Evolutionary conservation across 2,113 vertebrate species (phyloP), one percentile per base, ranked within the genome.

Genomic region (Cyphomyrus plagiostoma): DNA sequence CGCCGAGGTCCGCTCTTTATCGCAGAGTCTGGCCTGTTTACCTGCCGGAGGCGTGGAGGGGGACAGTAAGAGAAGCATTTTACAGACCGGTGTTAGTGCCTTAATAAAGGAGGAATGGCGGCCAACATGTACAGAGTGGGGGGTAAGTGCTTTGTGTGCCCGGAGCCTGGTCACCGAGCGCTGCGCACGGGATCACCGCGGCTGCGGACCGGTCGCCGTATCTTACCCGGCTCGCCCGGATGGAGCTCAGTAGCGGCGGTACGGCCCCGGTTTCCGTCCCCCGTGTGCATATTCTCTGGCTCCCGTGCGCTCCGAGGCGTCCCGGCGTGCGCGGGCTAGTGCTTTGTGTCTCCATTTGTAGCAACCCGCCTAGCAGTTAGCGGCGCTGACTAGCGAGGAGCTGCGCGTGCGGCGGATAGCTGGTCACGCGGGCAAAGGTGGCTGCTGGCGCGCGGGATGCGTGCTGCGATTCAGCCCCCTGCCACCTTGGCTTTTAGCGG

Each of bases 121-220:
- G 88, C 88, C 66, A 89, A 89, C 74, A 89, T 89, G 88, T 89
- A 89, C 50, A 39, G 88, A 89, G 88, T 89, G 3, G 88, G 88
- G 35, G 88, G 88, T 89, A 56, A 89, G 88, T 89, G 13, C 46
- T 42, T n/a, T 50, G 50, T 82, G 62, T 30, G n/a, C 26, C 1
- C 62, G 62, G 58, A 62, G 58, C 58, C 35, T 23, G 58, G 45
- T 48, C 39, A 45, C 58, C 23, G 19, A 30, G 15, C 17, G 35
- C 53, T 56, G 53, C 53, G 53, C 53, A 56, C 19, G 4, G 53
- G 53, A 1, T 19, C 53, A 56, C 53, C 53, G 53, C 53, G 53
- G 53, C 5, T 56, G 53, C 53, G 19, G 53, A 56, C 53, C 19
- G 19, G 5, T 4, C 53, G 19, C 19, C 19, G 53, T 56, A 56